Percentiles rank a stretch among this genome's conserved stretches.
These are phyloP conservation scores for Globodera rostochiensis DNA, from an alignment of 1,140 invertebrate species.

Conservation along the genomic window DNA sequence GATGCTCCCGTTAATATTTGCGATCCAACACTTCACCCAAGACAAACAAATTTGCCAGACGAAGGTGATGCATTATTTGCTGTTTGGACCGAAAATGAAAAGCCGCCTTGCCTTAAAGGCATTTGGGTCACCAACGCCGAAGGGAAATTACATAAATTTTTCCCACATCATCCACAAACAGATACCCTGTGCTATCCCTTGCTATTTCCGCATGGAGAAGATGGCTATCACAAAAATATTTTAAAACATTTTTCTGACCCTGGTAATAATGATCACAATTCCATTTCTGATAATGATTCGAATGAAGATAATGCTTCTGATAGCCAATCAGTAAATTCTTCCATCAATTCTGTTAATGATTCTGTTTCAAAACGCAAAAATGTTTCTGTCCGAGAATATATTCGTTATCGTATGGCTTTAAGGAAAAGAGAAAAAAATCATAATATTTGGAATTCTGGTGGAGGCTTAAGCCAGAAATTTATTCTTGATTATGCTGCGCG, in stretches of 20 bases:
- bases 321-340: too few species aligned
- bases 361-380: too few species aligned
- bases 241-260: too few species aligned
- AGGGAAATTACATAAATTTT: background rate
- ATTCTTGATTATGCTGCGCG: background rate
- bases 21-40: too few species aligned
- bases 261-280: background rate
- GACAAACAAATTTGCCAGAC: too few species aligned
- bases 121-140: background rate
- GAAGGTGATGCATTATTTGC: too few species aligned
- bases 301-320: background rate
- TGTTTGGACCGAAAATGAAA: too few species aligned
- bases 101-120: background rate
- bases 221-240: background rate
- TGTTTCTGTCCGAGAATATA: background rate
- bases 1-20: too few species aligned
- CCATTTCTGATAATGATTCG: background rate
- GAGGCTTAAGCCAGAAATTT: background rate
- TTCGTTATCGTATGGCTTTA: background rate
- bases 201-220: background rate
- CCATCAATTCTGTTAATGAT: too few species aligned
- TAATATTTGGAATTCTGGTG: conserved; percentile 12
- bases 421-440: background rate
- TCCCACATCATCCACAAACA: background rate
- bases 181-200: background rate